Evolutionary conservation across 1,140 invertebrate genomes (phyloP), one percentile per base, ranked within the genome.

Genomic region (Maconellicoccus hirsutus): DNA sequence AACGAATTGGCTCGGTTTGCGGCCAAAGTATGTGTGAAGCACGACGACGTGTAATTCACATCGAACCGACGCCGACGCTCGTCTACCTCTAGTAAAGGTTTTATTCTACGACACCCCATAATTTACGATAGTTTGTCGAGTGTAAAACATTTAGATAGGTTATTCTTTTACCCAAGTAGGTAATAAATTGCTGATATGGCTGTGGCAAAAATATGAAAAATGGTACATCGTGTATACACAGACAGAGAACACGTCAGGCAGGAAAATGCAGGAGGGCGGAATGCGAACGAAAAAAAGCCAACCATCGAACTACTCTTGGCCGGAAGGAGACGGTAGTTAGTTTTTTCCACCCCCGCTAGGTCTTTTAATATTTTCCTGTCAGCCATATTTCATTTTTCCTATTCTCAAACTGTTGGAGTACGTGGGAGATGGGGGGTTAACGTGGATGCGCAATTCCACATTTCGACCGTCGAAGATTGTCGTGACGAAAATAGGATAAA

Each of bases 311-410:
- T 7, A 3, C 21, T 22, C 21, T 6, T 59, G 52, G n/a, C 16
- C 4, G 4, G 52, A n/a, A 4, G 52, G 4, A 16, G 21, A 22
- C 16, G 21, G 21, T 66, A 25, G 21, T 66, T 66, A 26, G 21
- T 66, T 66, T 66, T 66, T 25, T 66, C 6, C 52, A 4, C 16
- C 52, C 10, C 61, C 21, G 61, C 61, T 66, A 66, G 21, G 14
- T 66, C 61, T 66, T 66, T 66, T 66, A 66, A 66, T 66, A 66
- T 66, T 66, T 66, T 66, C 61, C 61, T 66, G 61, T 66, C 61
- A 66, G 10, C 61, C 61, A 66, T 66, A 66, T 66, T 25, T 66
- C 61, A 66, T 66, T 66, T 66, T 66, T 66, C 61, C 61, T 26
- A 66, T 66, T 66, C 61, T 66, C 61, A 16, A 10, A 4, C 16